A percentile compares a stretch with the other conserved stretches of the same genome.
Conservation (phyloP, 1,140 invertebrate genomes). For the Euura lappo region DNA sequence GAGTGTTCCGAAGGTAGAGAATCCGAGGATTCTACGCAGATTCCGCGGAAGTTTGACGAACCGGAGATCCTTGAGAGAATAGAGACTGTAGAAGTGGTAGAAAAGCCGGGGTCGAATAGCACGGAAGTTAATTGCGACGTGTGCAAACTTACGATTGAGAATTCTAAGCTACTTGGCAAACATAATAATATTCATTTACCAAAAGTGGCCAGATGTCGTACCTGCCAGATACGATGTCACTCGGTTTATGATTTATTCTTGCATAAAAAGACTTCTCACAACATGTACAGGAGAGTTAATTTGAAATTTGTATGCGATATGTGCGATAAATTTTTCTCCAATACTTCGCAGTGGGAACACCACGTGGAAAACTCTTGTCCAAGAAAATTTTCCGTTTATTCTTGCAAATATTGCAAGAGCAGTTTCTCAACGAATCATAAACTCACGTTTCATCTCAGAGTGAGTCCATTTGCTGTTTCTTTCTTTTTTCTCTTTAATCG, state of each 20-base stretch:
- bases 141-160: conserved; percentile 33
- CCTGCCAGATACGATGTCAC: conserved; percentile 31
- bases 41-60: not conserved
- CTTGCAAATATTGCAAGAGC: conserved; percentile 37
- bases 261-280: conserved; percentile 34
- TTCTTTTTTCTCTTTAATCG: no score
- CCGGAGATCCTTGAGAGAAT: not conserved
- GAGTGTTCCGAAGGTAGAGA: conserved; percentile 12
- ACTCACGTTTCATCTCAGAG: conserved; percentile 36
- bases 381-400: conserved; percentile 31
- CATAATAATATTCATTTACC: conserved; percentile 35
- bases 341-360: conserved; percentile 38
- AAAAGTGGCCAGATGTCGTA: conserved; percentile 30
- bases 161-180: conserved; percentile 26
- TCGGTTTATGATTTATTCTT: conserved; percentile 39
- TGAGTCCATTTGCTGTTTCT: conserved; percentile 26
- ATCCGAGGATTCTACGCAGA: not conserved
- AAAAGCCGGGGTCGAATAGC: not conserved
- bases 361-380: conserved; percentile 36
- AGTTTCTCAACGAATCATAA: conserved; percentile 37
- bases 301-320: conserved; percentile 38
- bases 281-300: conserved; percentile 35
- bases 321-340: conserved; percentile 40
- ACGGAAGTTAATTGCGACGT: conserved; percentile 28
- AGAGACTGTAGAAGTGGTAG: not conserved